Evolutionary conservation across 2,113 vertebrate genomes (phyloP).

Genomic region (Machaerirhynchus nigripectus): DNA sequence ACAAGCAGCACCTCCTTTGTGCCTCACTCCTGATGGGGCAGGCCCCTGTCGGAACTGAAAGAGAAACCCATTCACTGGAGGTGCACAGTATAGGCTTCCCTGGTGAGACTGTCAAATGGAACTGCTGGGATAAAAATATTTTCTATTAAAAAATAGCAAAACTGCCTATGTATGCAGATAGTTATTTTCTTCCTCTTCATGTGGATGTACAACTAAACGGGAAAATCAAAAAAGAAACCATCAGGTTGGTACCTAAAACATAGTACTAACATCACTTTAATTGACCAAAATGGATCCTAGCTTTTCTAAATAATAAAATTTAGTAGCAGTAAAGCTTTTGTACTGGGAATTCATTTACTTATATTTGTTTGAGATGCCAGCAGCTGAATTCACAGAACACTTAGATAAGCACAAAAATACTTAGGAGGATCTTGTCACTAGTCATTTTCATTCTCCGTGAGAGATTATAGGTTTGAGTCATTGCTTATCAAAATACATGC

Average conservation of each 20-base stretch:
- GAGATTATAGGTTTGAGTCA: not conserved
- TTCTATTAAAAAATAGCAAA: not conserved
- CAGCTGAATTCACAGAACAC: not conserved
- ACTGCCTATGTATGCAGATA: not conserved
- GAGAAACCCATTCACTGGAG: not conserved
- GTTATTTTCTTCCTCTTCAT: not conserved
- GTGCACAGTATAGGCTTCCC: not conserved
- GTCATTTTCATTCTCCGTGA: not conserved
- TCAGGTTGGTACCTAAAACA: not conserved
- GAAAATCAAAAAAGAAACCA: not conserved
- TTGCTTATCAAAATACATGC: not conserved
- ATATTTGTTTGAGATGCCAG: not conserved
- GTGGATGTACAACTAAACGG: not conserved
- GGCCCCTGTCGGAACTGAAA: not conserved
- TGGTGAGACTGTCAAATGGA: not conserved
- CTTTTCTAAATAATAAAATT: not conserved
- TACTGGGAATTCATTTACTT: not conserved
- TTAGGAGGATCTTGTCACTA: not conserved
- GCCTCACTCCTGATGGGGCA: not conserved
- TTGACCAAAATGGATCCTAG: not conserved
- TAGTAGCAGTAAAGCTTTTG: not conserved
- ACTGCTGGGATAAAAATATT: not conserved
- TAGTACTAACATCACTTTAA: not conserved
- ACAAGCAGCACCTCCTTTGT: conserved; percentile 1
- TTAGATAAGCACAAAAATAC: not conserved